phyloP scores from a whole-genome alignment of 2,888 invertebrate species.

The Lasioglossum pauxillum region DNA sequence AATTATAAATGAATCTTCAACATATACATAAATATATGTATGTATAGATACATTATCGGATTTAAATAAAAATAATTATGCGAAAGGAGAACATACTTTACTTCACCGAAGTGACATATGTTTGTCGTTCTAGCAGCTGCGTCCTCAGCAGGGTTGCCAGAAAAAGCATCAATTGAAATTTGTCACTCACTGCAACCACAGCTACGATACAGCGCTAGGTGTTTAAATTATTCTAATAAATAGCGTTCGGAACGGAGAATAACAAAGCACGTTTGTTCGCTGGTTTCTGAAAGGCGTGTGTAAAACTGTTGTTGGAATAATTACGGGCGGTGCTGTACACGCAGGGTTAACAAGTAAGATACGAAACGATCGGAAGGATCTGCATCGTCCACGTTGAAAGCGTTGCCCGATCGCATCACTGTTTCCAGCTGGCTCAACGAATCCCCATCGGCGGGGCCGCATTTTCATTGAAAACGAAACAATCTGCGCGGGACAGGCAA shows the following conservation, averaged over 20 bases:
- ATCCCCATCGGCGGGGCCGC: background rate
- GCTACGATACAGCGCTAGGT: too few species aligned
- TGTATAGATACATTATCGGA: too few species aligned
- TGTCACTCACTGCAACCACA: too few species aligned
- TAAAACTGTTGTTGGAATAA: slow-evolving; percentile 3
- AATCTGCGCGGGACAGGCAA: slow-evolving; percentile 31
- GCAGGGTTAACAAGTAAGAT: background rate
- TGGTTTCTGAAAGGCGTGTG: background rate
- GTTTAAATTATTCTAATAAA: background rate
- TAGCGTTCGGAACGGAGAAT: background rate
- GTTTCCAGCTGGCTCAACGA: background rate
- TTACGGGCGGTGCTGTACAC: background rate
- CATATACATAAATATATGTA: too few species aligned
- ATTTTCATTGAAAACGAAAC: slow-evolving; percentile 41
- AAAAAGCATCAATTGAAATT: background rate
- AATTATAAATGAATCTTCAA: too few species aligned
- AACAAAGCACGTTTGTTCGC: background rate
- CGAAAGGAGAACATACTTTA: too few species aligned
- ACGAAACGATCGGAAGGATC: background rate
- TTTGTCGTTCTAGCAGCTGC: too few species aligned
- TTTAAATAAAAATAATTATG: too few species aligned
- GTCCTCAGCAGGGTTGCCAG: too few species aligned
- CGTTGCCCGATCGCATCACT: background rate
- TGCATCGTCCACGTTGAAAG: background rate
- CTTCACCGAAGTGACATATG: too few species aligned